Evolutionary conservation across 2,797 vertebrate genomes (phyloP).

Genomic region (Cyprinella venusta): DNA sequence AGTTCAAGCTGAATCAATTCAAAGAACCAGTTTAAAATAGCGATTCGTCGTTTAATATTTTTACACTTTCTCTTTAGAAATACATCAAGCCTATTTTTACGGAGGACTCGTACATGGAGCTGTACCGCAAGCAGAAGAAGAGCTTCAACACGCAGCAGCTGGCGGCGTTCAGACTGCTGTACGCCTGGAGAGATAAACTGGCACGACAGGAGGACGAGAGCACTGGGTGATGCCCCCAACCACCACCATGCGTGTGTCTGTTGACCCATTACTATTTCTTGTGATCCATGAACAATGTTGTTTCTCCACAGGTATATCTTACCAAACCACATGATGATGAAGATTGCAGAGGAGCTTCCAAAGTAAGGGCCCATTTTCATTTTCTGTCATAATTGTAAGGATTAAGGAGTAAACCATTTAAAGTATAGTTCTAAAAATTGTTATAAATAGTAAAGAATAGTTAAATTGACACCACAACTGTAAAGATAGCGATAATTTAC

Average conservation of each 20-base stretch:
- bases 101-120: constrained; percentile 91
- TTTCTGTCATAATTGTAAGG: neutral
- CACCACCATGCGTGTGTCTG: neutral
- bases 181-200: constrained; percentile 92
- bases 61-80: constrained; percentile 78
- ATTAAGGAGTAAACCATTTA: neutral
- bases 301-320: constrained; percentile 84
- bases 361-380: constrained; percentile 78
- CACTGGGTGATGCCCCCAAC: constrained; percentile 81
- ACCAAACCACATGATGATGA: constrained; percentile 95
- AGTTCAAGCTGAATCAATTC: neutral
- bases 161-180: constrained; percentile 89
- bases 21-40: neutral
- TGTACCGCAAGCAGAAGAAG: constrained; percentile 91
- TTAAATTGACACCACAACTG: neutral
- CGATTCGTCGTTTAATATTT: neutral
- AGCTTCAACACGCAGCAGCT: constrained; percentile 93
- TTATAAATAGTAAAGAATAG: neutral
- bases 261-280: neutral
- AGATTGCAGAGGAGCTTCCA: constrained; percentile 92
- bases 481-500: neutral
- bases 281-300: constrained; percentile 35
- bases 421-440: neutral
- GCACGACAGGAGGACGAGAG: constrained; percentile 95
- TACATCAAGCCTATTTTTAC: constrained; percentile 93